Conservation (phyloP, 1,140 invertebrate genomes). For the Polyergus mexicanus region DNA sequence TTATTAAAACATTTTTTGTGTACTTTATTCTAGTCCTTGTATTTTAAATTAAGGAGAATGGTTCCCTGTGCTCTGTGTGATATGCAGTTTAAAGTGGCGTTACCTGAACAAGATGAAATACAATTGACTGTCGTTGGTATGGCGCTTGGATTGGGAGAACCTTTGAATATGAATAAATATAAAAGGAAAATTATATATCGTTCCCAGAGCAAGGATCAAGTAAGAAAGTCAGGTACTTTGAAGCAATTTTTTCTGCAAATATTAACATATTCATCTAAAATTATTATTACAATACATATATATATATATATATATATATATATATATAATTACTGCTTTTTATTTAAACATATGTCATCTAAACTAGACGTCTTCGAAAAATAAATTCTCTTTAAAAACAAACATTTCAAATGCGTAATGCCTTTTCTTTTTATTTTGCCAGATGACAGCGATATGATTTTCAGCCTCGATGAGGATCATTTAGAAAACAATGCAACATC, state of each 20-base stretch:
- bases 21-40: conserved; percentile 90
- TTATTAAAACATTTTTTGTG: background rate
- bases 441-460: conserved; percentile 89
- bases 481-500: conserved; percentile 69
- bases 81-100: conserved; percentile 92
- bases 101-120: conserved; percentile 96
- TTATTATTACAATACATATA: background rate
- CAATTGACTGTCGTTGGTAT: conserved; percentile 93
- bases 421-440: conserved; percentile 3
- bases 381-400: background rate
- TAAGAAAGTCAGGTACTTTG: conserved; percentile 79
- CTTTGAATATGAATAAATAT: conserved; percentile 84
- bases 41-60: conserved; percentile 94
- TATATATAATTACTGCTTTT: background rate
- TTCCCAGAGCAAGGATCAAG: conserved; percentile 82
- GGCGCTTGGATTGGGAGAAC: conserved; percentile 90
- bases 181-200: conserved; percentile 81
- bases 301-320: background rate
- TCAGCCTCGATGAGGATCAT: conserved; percentile 91
- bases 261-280: conserved; percentile 10
- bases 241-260: background rate
- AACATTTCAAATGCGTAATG: too few relatives aligned
- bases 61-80: conserved; percentile 94
- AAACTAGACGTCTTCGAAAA: background rate
- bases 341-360: background rate